Conservation (phyloP, 2,888 invertebrate species). For the Teleiodes luculella region DNA sequence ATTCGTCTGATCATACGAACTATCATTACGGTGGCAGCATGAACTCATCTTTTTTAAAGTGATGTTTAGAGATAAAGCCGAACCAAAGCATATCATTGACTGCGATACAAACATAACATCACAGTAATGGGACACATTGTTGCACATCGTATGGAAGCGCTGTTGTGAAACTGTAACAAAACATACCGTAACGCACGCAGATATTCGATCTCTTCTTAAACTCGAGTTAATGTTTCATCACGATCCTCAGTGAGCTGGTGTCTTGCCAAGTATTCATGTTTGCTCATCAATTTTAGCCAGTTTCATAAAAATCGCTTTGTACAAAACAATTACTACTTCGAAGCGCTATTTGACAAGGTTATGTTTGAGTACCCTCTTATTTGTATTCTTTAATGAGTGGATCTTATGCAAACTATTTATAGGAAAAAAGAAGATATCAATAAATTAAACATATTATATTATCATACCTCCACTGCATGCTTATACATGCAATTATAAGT, state of each 20-base stretch:
- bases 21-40: too few relatives aligned
- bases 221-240: constrained; percentile 25
- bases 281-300: constrained; percentile 28
- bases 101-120: neutral
- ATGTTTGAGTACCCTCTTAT: constrained; percentile 15
- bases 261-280: constrained; percentile 28
- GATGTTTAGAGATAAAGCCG: too few relatives aligned
- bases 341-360: constrained; percentile 29
- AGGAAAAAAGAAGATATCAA: too few relatives aligned
- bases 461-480: too few relatives aligned
- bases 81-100: neutral
- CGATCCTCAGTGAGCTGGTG: constrained; percentile 21
- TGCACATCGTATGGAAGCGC: neutral
- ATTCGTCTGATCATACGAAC: too few relatives aligned
- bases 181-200: constrained; percentile 23
- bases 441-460: too few relatives aligned
- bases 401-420: too few relatives aligned
- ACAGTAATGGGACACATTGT: neutral
- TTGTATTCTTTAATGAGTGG: neutral
- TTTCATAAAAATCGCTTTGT: constrained; percentile 22
- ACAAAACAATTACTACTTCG: constrained; percentile 31
- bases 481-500: too few relatives aligned
- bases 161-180: constrained; percentile 28
- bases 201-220: constrained; percentile 27
- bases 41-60: too few relatives aligned